phyloP scores from a whole-genome alignment of 2,888 invertebrate species.

The Zaprionus lineosus region DNA sequence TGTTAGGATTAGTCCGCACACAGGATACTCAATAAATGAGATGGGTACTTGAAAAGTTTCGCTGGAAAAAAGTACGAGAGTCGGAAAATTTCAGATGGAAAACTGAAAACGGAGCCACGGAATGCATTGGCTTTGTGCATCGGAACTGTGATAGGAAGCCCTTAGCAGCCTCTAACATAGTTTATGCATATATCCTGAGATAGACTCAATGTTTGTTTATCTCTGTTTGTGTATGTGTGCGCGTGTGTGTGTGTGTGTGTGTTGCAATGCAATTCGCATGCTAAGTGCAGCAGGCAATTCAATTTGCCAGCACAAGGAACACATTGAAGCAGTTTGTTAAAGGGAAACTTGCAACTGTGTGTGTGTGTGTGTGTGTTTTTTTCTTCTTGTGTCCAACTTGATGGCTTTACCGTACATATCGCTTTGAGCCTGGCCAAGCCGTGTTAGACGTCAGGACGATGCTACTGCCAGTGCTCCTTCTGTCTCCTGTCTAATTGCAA shows the following conservation, averaged over 20 bases:
- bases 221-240: neutral
- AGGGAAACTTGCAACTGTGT: slow-evolving; percentile 38
- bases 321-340: slow-evolving; percentile 43
- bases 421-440: too few species aligned
- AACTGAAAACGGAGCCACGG: slow-evolving; percentile 47
- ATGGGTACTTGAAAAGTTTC: too few species aligned
- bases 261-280: slow-evolving; percentile 38
- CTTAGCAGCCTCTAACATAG: slow-evolving; percentile 4
- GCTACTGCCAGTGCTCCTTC: neutral
- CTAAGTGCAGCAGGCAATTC: slow-evolving; percentile 71
- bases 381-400: too few species aligned
- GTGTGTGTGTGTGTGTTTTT: too few species aligned
- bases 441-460: too few species aligned
- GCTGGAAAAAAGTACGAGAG: too few species aligned
- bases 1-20: too few species aligned
- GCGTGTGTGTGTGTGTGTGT: slow-evolving; percentile 7
- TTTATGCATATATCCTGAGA: too few species aligned
- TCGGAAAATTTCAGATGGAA: slow-evolving; percentile 13
- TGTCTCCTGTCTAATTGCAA: slow-evolving; percentile 55
- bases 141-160: slow-evolving; percentile 29
- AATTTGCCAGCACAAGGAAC: slow-evolving; percentile 43
- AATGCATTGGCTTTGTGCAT: slow-evolving; percentile 37
- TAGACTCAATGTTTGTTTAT: too few species aligned
- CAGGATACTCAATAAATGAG: too few species aligned
- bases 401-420: too few species aligned